These are phyloP conservation scores for Butorides virescens DNA, from an alignment of 2,113 vertebrate genomes.

Conservation along the genomic window DNA sequence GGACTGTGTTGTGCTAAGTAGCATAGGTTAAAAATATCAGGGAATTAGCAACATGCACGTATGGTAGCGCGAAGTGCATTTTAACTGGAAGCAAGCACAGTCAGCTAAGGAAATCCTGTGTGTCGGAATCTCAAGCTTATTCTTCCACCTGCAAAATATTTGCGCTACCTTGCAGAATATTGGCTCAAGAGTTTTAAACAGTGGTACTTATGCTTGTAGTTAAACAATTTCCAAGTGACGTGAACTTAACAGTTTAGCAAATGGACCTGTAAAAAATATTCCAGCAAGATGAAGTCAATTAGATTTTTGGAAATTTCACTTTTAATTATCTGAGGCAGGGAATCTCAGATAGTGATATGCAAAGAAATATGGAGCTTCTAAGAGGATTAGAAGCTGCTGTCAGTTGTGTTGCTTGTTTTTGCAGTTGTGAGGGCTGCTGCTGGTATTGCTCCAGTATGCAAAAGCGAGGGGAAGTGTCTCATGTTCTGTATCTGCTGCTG, in stretches of 20 bases:
- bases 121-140: not conserved
- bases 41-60: not conserved
- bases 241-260: not conserved
- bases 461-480: fast-evolving
- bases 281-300: not conserved
- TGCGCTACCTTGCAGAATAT: not conserved
- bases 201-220: not conserved
- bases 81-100: not conserved
- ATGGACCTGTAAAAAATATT: not conserved
- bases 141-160: not conserved
- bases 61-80: not conserved
- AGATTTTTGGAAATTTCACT: not conserved
- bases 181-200: not conserved
- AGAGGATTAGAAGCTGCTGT: not conserved
- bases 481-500: not conserved
- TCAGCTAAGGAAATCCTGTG: not conserved
- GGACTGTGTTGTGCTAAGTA: not conserved
- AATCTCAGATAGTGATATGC: not conserved
- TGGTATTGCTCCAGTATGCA: not conserved
- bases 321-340: not conserved
- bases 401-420: not conserved
- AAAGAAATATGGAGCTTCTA: not conserved
- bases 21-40: not conserved
- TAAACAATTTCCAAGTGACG: not conserved
- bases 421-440: not conserved